Base-by-base conservation (phyloP, 2,113 vertebrate genomes). In the Loxodonta africana region DNA sequence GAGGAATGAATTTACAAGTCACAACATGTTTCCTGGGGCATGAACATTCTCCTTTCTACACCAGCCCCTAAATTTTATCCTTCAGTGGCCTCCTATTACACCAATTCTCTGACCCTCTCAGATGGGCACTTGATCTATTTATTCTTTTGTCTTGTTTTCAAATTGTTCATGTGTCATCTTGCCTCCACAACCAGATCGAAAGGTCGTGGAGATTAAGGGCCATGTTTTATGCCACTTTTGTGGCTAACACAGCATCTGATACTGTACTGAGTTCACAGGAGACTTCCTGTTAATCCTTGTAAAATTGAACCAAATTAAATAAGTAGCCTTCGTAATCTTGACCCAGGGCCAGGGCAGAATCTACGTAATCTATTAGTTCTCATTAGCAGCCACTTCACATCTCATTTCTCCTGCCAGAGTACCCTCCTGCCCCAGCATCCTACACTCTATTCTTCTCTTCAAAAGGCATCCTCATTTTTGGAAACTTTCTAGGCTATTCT, bases 21-120 rank as follows among this genome's bases (percentile, higher is more conserved):
- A 69, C 77, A 88, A 26, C 94, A 63, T 96, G 95, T 82, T 94
- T 94, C 78, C 90, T 97, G 97, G 92, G 77, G 44, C 90, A 83
- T 88, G 91, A 88, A 41, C 83, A 85, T 71, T 80, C 71, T 88
- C 77, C 83, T 89, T 76, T 96, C 82, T 80, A 11, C 53, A 69
- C 26, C 25, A 69, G 81, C 4, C 76, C 85, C 86, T 95, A 20
- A 53, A 84, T 62, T 85, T 96, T 90, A 90, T 90, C 82, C 88
- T 97, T 95, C 92, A 95, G 3, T 90, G 65, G 21, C 76, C 33
- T 81, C 90, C 83, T 74, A 53, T 87, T 77, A 23, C 10, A 60
- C 14, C 69, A 88, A 18, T 77, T 82, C 73, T 90, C 77, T 53
- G 77, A 94, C 92, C 63, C 44, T 94, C 88, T 90, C 90, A 6